Conservation (phyloP, 2,888 invertebrate genomes). For the Polietes domitor region DNA sequence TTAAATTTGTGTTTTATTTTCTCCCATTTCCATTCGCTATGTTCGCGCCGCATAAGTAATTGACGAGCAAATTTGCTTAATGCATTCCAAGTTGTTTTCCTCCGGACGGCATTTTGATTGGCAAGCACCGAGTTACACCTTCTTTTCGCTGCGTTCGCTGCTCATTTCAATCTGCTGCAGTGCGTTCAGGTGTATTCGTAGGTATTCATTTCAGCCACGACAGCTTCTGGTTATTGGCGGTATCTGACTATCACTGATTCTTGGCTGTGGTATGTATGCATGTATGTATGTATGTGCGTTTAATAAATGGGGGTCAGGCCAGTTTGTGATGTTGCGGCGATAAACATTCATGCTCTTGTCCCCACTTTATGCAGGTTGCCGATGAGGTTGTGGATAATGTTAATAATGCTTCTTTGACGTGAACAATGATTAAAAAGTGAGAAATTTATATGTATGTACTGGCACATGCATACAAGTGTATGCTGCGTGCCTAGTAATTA, state of each 20-base stretch:
- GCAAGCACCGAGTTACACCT: neutral
- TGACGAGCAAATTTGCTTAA: conserved; percentile 12
- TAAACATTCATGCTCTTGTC: conserved; percentile 14
- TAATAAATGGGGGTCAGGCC: conserved; percentile 61
- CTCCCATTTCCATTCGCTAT: too few species aligned
- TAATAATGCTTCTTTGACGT: conserved; percentile 8
- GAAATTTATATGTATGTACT: conserved; percentile 35
- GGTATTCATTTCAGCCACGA: conserved; percentile 31
- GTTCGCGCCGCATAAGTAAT: neutral
- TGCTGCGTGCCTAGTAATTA: conserved; percentile 5
- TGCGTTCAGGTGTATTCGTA: neutral
- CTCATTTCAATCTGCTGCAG: conserved; percentile 13
- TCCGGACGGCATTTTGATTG: neutral
- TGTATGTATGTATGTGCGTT: conserved; percentile 58
- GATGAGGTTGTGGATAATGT: neutral
- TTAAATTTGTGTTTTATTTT: too few species aligned
- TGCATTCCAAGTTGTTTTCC: neutral
- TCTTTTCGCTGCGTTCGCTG: conserved; percentile 21
- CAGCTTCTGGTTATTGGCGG: conserved; percentile 56
- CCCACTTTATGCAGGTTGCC: conserved; percentile 21
- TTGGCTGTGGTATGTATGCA: neutral
- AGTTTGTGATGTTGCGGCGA: conserved; percentile 12
- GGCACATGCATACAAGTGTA: neutral
- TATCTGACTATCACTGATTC: conserved; percentile 54
- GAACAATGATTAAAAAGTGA: conserved; percentile 52